Base-by-base conservation (phyloP, 2,888 invertebrate genomes). In the Nemapogon koenigi region DNA sequence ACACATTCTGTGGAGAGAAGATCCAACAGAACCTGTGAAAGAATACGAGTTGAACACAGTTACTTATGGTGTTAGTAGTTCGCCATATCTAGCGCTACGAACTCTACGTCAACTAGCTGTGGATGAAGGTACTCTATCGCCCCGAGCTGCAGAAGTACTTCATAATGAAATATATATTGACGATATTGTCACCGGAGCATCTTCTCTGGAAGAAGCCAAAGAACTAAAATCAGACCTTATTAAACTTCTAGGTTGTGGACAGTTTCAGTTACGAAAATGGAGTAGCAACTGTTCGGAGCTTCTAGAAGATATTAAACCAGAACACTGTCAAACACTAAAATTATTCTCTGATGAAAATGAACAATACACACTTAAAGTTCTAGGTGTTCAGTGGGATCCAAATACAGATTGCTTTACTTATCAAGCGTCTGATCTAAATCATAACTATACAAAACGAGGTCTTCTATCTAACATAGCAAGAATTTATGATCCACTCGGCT, bases 231-330 rank as follows among this genome's bases (percentile, higher is more conserved):
- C 26, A 3, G 37, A 41, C 8, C 15, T 41, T 3, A 18, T 22
- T 14, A 15, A 7, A 8, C 10, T 38, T 2, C 16, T 40, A 1
- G 11, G 10, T 7, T 16, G 16, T n/a, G 37, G 16, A 2, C 19
- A 38, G 13, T 25, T 41, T n/a, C 28, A 36, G 19, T 22, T 41
- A 16, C 17, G 33, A 11, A 40, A 40, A 19, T 41, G 41, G 41
- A 22, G 29, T 10, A 37, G 31, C 16, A 41, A 41, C n/a, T n/a
- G 22, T 16, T 17, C 2, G n/a, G n/a, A n/a, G n/a, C n/a, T n/a
- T n/a, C n/a, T n/a, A n/a, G n/a, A n/a, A n/a, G n/a, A n/a, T n/a
- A 19, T 41, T 19, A 32, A 15, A 17, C 4, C 3, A 19, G 31
- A 38, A 3, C 33, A 38, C 14, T 32, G 30, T 8, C 30, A 38